A percentile compares a stretch with the other conserved stretches of the same genome.
Conservation (phyloP, 2,888 invertebrate genomes). For the Tenthredo scrophulariae region DNA sequence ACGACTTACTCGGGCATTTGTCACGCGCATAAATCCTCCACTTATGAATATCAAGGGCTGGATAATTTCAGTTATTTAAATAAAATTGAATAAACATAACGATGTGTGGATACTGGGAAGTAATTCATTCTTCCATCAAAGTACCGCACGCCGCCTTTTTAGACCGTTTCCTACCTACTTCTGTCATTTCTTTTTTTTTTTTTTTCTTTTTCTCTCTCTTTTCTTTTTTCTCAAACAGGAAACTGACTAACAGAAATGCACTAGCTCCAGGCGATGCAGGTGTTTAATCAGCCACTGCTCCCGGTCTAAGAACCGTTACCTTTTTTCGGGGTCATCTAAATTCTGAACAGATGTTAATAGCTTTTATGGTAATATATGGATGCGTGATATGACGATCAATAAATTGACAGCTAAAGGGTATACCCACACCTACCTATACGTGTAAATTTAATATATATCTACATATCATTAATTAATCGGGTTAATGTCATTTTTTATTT, state of each 20-base stretch:
- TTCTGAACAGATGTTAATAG: background rate
- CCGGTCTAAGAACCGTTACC: background rate
- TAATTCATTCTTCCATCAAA: background rate
- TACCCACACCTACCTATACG: background rate
- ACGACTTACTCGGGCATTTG: background rate
- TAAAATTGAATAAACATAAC: background rate
- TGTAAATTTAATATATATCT: background rate
- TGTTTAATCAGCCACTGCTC: slow-evolving; percentile 24
- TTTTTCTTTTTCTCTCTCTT: slow-evolving; percentile 15
- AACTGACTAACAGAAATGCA: slow-evolving; percentile 18
- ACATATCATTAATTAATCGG: slow-evolving; percentile 1
- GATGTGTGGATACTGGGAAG: background rate
- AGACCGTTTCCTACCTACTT: background rate
- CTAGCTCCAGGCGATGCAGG: slow-evolving; percentile 30
- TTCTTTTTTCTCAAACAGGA: background rate
- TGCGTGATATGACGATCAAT: background rate
- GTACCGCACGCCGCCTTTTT: background rate
- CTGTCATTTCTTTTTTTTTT: background rate
- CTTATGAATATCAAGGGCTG: background rate
- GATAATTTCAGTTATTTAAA: background rate
- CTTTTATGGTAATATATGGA: background rate
- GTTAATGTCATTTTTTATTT: background rate
- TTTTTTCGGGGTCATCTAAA: slow-evolving; percentile 18
- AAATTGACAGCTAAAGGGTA: background rate
- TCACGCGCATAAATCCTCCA: background rate